Conservation (phyloP, 2,113 vertebrate genomes). For the Strix uralensis region DNA sequence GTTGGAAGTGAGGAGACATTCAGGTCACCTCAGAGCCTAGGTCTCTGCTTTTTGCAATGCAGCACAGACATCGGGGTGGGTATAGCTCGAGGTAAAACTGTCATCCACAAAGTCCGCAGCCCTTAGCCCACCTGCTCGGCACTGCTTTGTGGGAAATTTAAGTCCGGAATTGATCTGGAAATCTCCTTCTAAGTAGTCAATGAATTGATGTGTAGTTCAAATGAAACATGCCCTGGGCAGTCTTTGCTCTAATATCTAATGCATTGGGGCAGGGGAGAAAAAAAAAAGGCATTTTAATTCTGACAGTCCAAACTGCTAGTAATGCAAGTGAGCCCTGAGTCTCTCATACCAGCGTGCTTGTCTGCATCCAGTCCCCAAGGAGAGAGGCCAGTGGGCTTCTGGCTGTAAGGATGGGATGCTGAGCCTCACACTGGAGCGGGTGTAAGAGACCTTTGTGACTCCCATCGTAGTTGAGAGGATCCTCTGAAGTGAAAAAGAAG, state of each 20-base stretch:
- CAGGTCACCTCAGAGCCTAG: neutral
- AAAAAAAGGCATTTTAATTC: neutral
- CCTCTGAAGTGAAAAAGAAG: neutral
- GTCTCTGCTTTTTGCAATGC: neutral
- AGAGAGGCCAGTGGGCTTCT: neutral
- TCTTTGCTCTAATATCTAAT: neutral
- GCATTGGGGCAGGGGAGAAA: accelerated
- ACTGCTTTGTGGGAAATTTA: neutral
- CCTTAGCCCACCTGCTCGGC: neutral
- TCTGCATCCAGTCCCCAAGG: neutral
- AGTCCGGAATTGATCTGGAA: neutral
- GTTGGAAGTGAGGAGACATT: neutral
- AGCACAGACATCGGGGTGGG: neutral
- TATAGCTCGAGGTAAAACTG: neutral
- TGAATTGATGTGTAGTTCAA: neutral
- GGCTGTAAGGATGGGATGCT: neutral
- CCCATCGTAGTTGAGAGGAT: neutral
- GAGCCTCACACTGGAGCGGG: accelerated
- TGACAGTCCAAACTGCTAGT: neutral
- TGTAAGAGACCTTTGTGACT: neutral
- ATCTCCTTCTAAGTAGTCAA: neutral
- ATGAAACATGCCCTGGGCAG: neutral
- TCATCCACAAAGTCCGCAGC: neutral
- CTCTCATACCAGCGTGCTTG: neutral
- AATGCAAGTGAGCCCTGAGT: neutral